These are phyloP conservation scores for Eupristina koningsbergeri DNA, from an alignment of 1,140 invertebrate genomes.

Conservation along the genomic window DNA sequence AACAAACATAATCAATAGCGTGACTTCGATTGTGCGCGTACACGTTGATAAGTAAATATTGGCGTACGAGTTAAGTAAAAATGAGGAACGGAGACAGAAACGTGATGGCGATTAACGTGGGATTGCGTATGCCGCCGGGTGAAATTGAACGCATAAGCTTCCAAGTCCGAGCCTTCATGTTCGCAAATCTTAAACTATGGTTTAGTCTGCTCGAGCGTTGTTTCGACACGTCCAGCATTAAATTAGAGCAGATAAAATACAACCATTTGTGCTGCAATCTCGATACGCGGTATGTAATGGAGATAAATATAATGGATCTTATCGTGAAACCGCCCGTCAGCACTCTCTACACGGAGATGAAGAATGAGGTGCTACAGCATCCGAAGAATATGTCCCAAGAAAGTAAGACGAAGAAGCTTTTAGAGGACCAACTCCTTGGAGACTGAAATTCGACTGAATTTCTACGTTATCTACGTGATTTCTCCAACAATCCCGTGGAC, in stretches of 20 bases:
- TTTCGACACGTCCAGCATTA: slow-evolving; percentile 52
- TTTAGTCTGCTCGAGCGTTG: slow-evolving; percentile 53
- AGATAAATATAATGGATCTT: slow-evolving; percentile 50
- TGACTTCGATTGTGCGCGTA: no score
- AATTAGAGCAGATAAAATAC: slow-evolving; percentile 56
- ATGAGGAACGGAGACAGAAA: no score
- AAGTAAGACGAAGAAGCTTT: slow-evolving; percentile 51
- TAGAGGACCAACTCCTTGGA: slow-evolving; percentile 60
- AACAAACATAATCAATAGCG: no score
- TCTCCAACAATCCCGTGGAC: slow-evolving; percentile 34
- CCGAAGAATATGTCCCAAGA: slow-evolving; percentile 56
- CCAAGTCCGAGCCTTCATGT: slow-evolving; percentile 41
- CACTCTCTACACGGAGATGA: slow-evolving; percentile 55
- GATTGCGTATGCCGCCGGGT: no score
- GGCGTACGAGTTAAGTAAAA: no score
- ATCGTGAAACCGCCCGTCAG: slow-evolving; percentile 33
- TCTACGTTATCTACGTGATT: slow-evolving; percentile 51
- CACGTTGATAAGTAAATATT: no score
- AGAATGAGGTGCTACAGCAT: slow-evolving; percentile 56
- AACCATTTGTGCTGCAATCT: slow-evolving; percentile 43
- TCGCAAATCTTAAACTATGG: slow-evolving; percentile 50
- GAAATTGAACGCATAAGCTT: no score
- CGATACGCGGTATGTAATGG: background rate
- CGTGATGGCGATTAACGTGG: no score
- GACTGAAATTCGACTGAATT: slow-evolving; percentile 63